These are phyloP conservation scores for Caenorhabditis uteleia DNA, from an alignment of 2,888 invertebrate species.

Conservation along the genomic window DNA sequence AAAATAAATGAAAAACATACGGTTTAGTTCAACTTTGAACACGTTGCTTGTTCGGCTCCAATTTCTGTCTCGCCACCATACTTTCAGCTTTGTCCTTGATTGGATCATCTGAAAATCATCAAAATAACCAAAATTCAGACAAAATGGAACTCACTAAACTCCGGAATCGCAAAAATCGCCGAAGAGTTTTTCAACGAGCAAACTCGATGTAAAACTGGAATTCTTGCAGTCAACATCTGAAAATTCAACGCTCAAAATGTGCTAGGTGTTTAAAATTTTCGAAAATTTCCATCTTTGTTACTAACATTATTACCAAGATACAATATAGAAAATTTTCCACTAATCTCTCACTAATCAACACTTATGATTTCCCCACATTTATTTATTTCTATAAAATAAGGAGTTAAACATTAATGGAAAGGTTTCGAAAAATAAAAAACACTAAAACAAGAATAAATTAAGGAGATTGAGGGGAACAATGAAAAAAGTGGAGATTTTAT, in stretches of 20 bases:
- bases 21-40: slow-evolving; percentile 60
- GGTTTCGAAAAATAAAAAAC: not conserved
- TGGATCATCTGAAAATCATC: slow-evolving; percentile 18
- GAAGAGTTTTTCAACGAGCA: slow-evolving; percentile 1
- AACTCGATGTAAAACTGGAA: not conserved
- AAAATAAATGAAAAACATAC: slow-evolving; percentile 49
- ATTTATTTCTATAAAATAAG: no score
- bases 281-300: no score
- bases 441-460: slow-evolving; percentile 1
- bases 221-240: no score
- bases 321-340: no score
- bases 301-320: no score
- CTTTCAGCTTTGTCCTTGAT: slow-evolving; percentile 21
- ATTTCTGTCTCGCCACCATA: slow-evolving; percentile 20
- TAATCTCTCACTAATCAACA: no score
- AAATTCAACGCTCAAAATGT: no score
- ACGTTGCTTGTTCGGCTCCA: slow-evolving; percentile 32
- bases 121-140: not conserved
- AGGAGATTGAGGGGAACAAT: not conserved
- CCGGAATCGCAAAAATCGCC: slow-evolving; percentile 10
- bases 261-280: no score
- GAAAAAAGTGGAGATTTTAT: no score
- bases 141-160: slow-evolving; percentile 22
- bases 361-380: no score
- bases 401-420: not conserved